Base-by-base conservation (phyloP, 2,797 vertebrate species). In the Enteromius mattozi region DNA sequence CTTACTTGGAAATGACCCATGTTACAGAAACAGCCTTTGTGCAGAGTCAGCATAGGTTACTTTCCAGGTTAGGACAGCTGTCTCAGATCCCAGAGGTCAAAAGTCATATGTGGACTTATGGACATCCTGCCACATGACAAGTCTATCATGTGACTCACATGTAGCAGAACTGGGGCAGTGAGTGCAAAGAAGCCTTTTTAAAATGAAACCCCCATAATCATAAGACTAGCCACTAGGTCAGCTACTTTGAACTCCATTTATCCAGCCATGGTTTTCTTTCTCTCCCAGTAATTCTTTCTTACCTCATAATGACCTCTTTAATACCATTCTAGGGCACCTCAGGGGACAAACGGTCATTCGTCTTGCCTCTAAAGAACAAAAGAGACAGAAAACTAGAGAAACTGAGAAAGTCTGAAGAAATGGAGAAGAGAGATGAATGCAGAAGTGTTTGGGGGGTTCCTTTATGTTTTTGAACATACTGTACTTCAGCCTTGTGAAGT, bases 171-270 rank as follows among this genome's bases (percentile, higher is more conserved):
- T 35, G 21, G 63, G n/a, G 30, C 49, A 81, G 65, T 51, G 65
- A 70, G 17, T 24, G 54, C 27, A 17, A 42, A 77, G 69, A 79
- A 21, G 27, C 40, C 2, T 9, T 54, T 56, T 45, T 45, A 17
- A 45, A 80, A 69, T 21, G 16, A 76, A 76, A 33, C 37, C 91
- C 86, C 72, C 0, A 30, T 1, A 94, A 97, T 95, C 96, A 94
- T 89, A 90, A 95, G 95, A 96, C 95, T 94, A 96, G 94, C 95
- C 94, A 90, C 94, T 94, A 96, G 96, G 96, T 96, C 95, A 96
- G 96, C 94, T 94, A 92, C 95, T 96, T 93, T 94, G 92, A 96
- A 96, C 96, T 94, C 94, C 94, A 94, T 96, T 96, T 92, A 92
- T 91, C n/a, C 79, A 40, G 63, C 72, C 27, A 78, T 42, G 54